Evolutionary conservation across 2,888 invertebrate genomes (phyloP).

Genomic region (Lumbricus terrestris): DNA sequence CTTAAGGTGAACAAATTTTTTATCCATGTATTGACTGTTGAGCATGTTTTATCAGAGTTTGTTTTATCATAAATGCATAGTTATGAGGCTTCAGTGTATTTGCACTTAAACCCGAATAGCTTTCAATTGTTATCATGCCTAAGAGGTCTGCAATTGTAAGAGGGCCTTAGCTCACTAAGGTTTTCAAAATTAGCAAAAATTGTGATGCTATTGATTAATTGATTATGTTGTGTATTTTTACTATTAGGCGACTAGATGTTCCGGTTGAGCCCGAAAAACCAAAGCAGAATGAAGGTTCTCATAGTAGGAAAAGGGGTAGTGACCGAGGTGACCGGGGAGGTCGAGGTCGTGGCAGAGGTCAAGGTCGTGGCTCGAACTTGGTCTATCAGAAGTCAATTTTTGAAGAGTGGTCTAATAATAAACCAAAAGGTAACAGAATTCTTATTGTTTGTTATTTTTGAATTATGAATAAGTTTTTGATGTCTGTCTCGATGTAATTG

Average conservation of each 20-base stretch:
- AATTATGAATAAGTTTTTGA: neutral
- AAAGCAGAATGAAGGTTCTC: neutral
- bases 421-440: neutral
- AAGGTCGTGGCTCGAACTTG: slow-evolving; percentile 6
- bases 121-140: too few relatives aligned
- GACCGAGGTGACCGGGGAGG: neutral
- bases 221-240: neutral
- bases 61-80: too few relatives aligned
- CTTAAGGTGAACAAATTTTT: too few relatives aligned
- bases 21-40: too few relatives aligned
- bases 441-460: neutral
- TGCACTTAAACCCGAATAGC: too few relatives aligned
- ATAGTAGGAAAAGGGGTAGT: neutral
- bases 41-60: too few relatives aligned
- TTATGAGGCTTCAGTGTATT: too few relatives aligned
- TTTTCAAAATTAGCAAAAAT: neutral
- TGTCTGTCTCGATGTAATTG: neutral
- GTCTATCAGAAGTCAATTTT: slow-evolving; percentile 11
- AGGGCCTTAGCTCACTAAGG: too few relatives aligned
- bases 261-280: neutral
- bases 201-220: neutral
- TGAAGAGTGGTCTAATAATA: slow-evolving; percentile 6
- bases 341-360: neutral
- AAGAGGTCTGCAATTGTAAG: too few relatives aligned
- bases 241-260: neutral